Conservation (phyloP, 2,888 invertebrate genomes). For the Poecilus cupreus region DNA sequence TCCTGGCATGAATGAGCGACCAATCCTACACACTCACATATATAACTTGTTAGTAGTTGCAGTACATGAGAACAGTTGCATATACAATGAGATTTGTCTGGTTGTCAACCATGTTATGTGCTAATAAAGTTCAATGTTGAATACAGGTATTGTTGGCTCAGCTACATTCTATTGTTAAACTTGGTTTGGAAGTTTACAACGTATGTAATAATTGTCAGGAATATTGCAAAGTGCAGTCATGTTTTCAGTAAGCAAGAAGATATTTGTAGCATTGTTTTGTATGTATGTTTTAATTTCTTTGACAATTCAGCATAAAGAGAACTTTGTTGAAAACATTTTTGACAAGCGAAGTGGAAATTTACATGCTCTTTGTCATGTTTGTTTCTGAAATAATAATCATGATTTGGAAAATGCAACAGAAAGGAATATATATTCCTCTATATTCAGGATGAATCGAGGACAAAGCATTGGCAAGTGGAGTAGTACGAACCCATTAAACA, state of each 20-base stretch:
- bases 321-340: not conserved
- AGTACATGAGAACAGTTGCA: not conserved
- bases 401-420: not conserved
- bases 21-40: not conserved
- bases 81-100: not conserved
- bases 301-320: not conserved
- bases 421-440: too few relatives aligned
- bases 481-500: too few relatives aligned
- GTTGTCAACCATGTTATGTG: not conserved
- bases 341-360: not conserved
- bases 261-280: not conserved
- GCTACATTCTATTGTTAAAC: not conserved
- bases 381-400: not conserved
- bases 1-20: not conserved
- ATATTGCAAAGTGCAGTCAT: not conserved
- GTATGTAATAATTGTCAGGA: not conserved
- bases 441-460: too few relatives aligned
- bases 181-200: not conserved
- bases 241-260: not conserved
- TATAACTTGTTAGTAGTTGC: not conserved
- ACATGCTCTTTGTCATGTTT: not conserved
- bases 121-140: constrained; percentile 5
- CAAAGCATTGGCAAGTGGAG: too few relatives aligned
- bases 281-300: not conserved
- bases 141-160: not conserved